These are phyloP conservation scores for Eurosta solidaginis DNA, from an alignment of 1,140 invertebrate genomes.

Conservation along the genomic window DNA sequence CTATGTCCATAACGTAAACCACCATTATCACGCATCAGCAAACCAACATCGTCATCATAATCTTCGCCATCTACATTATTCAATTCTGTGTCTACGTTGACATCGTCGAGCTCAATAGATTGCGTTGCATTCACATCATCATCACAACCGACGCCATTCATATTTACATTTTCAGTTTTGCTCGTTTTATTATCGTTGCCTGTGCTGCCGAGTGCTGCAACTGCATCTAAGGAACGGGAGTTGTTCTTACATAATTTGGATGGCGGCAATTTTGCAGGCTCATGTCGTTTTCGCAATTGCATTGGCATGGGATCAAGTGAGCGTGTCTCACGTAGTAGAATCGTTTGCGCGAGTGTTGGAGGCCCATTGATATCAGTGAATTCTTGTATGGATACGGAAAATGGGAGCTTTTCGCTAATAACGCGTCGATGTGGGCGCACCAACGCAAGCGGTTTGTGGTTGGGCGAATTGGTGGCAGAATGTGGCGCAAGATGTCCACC, in stretches of 20 bases:
- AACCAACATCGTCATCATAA: conserved; percentile 52
- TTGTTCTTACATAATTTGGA: conserved; percentile 57
- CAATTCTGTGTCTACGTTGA: conserved; percentile 27
- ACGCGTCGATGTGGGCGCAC: conserved; percentile 56
- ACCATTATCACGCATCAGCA: conserved; percentile 52
- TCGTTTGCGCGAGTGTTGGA: conserved; percentile 33
- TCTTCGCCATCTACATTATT: conserved; percentile 48
- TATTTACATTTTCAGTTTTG: not conserved
- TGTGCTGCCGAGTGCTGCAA: conserved; percentile 50
- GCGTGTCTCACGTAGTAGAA: conserved; percentile 50
- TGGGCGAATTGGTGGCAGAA: conserved; percentile 37
- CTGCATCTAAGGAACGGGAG: conserved; percentile 53
- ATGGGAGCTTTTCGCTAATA: conserved; percentile 44
- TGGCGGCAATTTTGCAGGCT: conserved; percentile 49
- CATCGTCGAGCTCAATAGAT: not conserved
- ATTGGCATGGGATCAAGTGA: conserved; percentile 56
- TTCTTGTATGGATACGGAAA: conserved; percentile 36
- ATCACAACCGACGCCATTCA: not conserved
- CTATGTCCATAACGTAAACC: conserved; percentile 45
- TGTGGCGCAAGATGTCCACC: conserved; percentile 41
- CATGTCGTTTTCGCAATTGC: conserved; percentile 48
- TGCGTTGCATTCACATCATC: not conserved
- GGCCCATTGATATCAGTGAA: conserved; percentile 24
- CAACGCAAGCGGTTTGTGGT: conserved; percentile 57
- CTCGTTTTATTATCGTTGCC: conserved; percentile 39